A percentile compares a stretch with the other conserved stretches of the same genome.
phyloP scores from a whole-genome alignment of 2,888 invertebrate genomes.

The Eudasyphora cyanicolor region DNA sequence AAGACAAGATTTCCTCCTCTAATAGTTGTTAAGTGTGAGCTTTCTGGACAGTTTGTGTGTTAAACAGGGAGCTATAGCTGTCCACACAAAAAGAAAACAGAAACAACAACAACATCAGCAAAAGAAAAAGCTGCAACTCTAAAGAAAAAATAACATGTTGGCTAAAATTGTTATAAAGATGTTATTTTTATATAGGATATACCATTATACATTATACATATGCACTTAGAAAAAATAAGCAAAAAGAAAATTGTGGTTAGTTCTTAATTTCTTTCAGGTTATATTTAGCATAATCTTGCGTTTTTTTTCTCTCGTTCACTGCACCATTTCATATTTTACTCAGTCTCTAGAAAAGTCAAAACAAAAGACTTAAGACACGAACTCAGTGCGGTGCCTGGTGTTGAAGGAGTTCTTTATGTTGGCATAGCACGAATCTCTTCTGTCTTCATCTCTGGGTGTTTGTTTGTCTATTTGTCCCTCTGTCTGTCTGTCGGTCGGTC shows the following conservation, averaged over 20 bases:
- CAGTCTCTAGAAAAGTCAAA: conserved; percentile 18
- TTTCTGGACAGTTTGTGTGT: conserved; percentile 30
- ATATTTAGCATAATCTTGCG: conserved; percentile 57
- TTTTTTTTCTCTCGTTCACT: not conserved
- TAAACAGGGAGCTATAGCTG: conserved; percentile 8
- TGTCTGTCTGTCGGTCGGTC: too few species aligned
- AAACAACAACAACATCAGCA: conserved; percentile 25
- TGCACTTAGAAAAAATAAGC: too few species aligned
- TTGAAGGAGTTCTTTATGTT: conserved; percentile 22
- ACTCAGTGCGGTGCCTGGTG: too few species aligned
- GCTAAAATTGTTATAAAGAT: conserved; percentile 58
- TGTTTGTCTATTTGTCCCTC: too few species aligned
- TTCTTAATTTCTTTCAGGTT: conserved; percentile 30
- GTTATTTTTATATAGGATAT: conserved; percentile 52
- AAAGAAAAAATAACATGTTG: conserved; percentile 37
- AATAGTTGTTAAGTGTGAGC: conserved; percentile 48
- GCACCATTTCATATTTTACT: not conserved
- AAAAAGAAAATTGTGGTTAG: conserved; percentile 11
- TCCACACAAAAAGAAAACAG: not conserved
- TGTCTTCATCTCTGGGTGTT: not conserved
- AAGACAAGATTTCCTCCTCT: conserved; percentile 56
- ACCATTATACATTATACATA: too few species aligned
- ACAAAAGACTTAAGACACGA: conserved; percentile 41
- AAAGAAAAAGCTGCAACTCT: conserved; percentile 35
- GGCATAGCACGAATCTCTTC: not conserved